phyloP scores from a whole-genome alignment of 2,797 vertebrate genomes.

The Ctenopoma kingsleyae region DNA sequence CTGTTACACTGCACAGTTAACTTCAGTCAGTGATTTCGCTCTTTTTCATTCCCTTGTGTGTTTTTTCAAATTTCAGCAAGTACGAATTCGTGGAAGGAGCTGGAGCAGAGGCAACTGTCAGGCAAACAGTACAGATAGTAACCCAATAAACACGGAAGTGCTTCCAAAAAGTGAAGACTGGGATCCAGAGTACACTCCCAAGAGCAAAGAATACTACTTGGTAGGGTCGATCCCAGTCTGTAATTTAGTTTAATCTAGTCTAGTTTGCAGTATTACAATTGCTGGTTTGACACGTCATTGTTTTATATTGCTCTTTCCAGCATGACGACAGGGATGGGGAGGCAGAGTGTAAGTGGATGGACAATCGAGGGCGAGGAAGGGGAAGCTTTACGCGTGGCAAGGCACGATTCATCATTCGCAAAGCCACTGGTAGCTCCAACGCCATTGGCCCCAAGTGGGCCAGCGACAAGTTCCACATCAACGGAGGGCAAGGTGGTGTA shows the following conservation, averaged over 20 bases:
- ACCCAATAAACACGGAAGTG: slow-evolving; percentile 77
- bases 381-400: slow-evolving; percentile 87
- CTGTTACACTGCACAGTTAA: not conserved
- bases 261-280: not conserved
- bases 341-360: slow-evolving; percentile 87
- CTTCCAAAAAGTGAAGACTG: slow-evolving; percentile 90
- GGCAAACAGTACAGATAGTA: slow-evolving; percentile 86
- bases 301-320: slow-evolving; percentile 73
- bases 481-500: slow-evolving; percentile 85
- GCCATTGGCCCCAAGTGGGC: slow-evolving; percentile 90
- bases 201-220: slow-evolving; percentile 96
- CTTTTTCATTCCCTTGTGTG: slow-evolving; percentile 2
- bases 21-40: not conserved
- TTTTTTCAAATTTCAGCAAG: slow-evolving; percentile 82
- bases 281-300: slow-evolving; percentile 5
- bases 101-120: slow-evolving; percentile 92
- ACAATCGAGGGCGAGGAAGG: slow-evolving; percentile 86
- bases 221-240: slow-evolving; percentile 78
- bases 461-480: slow-evolving; percentile 92
- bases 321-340: slow-evolving; percentile 92
- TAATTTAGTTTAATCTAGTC: not conserved
- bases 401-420: slow-evolving; percentile 94
- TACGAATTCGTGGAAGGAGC: slow-evolving; percentile 90
- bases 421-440: slow-evolving; percentile 73
- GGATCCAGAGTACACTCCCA: slow-evolving; percentile 94